Conservation (phyloP, 2,113 vertebrate species). For the Spermophilus dauricus region DNA sequence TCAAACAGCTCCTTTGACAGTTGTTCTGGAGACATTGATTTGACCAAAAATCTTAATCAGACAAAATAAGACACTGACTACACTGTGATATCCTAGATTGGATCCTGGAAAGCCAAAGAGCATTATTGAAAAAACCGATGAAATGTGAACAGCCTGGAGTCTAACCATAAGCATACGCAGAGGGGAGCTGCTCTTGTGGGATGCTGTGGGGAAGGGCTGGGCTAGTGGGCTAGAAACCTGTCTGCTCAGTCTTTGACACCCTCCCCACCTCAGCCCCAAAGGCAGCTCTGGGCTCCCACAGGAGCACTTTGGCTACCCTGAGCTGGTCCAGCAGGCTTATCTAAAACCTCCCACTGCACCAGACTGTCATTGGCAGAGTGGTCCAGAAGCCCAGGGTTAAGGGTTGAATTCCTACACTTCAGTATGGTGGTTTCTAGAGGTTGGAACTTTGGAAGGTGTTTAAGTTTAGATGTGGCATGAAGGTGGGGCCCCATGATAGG, state of each 20-base stretch:
- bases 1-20: background rate
- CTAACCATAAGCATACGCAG: background rate
- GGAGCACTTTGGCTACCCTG: background rate
- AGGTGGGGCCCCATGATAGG: background rate
- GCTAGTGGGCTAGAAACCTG: background rate
- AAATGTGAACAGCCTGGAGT: background rate
- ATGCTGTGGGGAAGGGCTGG: background rate
- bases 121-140: background rate
- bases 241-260: background rate
- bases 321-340: background rate
- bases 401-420: background rate
- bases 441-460: background rate
- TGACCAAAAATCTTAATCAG: background rate
- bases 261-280: background rate
- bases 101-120: background rate
- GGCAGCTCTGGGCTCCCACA: background rate
- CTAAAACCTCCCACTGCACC: background rate
- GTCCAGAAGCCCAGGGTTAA: background rate
- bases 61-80: slow-evolving; percentile 2
- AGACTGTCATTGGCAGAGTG: too few species aligned
- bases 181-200: background rate
- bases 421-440: background rate
- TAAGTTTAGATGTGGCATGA: background rate
- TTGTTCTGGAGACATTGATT: background rate
- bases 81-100: background rate